Base-by-base conservation (phyloP, 2,113 vertebrate genomes). In the Hemibagrus wyckioides region DNA sequence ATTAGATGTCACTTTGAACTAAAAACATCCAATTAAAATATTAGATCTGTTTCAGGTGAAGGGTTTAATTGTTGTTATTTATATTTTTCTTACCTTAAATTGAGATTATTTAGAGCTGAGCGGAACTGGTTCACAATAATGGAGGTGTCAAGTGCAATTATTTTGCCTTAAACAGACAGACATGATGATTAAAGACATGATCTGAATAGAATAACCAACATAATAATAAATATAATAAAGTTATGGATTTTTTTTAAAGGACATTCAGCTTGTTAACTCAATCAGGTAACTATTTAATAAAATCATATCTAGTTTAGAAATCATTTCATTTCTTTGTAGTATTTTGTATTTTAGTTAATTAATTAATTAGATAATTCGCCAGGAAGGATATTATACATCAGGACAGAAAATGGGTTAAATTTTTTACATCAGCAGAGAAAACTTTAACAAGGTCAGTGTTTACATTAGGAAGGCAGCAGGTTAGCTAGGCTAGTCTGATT, bases 91-190 rank as follows among this genome's bases (percentile, higher is more conserved):
- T 82, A 94, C 94, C 93, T 92, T 79, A 93, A 87, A 41, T 75
- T 11, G 7, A 92, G 77, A 25, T 14, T 69, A 3, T 95, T 94
- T 2, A 91, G 88, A 0, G 89, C 94, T 19, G 93, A 86, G 25
- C 93, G 94, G 80, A 96, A 96, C 94, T 96, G 96, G 87, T 94
- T 93, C 86, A 96, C 0, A 33, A 95, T 89, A 80, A 96, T 93
- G 0, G 94, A 95, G 0, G 93, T 92, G 75, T 96, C 96, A 67
- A 96, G 41, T 19, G 96, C 96, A 9, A 96, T 92, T 2, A 91
- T 84, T 88, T 95, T 95, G 17, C 94, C 95, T 96, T 89, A 50
- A 48, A 88, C 44, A 86, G 6, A 56, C 15, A 79, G 28, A 21
- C 6, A 85, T 71, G 52, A 36, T 54, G 8, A 79, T 79, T 79